Base-by-base conservation (phyloP, 1,140 invertebrate species). In the Bombus huntii region DNA sequence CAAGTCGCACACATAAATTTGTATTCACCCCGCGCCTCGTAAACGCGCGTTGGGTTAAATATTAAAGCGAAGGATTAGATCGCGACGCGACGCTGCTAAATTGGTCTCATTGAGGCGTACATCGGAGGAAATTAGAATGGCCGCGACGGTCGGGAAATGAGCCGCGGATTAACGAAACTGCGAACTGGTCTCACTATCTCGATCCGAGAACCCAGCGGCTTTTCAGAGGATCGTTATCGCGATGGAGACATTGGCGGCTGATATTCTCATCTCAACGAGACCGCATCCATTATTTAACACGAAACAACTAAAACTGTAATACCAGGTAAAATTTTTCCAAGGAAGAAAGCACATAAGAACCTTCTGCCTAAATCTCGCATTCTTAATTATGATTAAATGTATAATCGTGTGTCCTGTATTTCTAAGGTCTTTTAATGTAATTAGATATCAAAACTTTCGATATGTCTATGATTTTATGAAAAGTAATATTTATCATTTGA, bases 61-160 rank as follows among this genome's bases (percentile, higher is more conserved):
- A 70, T 80, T 53, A 80, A 62, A 53, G 12, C 34, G 9, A 31
- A 66, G 34, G 77, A 47, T 79, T 79, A 47, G 65, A 25, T 79
- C 31, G 31, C 22, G 59, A 18, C 12, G 22, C 13, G 28, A 53
- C 18, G 18, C 18, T 39, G 65, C 22, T 80, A 68, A 80, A 70
- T 80, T 80, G 44, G 77, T 70, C n/a, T 22, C 77, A 37, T 80
- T 28, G 77, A 53, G 62, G n/a, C 39, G 22, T 8, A 62, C 39
- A 5, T 44, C 77, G 34, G 53, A 53, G 65, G 12, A 68, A 79
- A 79, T 70, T 79, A 44, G 77, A 47, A 79, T 28, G 62, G 65
- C 31, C 39, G 18, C 31, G 44, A 57, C 47, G 22, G 73, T 18
- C 28, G 47, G 47, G 9, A 34, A 78, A 66, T 31, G 62, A 78